Conservation (phyloP, 2,888 invertebrate species). For the Orthonevra nobilis region DNA sequence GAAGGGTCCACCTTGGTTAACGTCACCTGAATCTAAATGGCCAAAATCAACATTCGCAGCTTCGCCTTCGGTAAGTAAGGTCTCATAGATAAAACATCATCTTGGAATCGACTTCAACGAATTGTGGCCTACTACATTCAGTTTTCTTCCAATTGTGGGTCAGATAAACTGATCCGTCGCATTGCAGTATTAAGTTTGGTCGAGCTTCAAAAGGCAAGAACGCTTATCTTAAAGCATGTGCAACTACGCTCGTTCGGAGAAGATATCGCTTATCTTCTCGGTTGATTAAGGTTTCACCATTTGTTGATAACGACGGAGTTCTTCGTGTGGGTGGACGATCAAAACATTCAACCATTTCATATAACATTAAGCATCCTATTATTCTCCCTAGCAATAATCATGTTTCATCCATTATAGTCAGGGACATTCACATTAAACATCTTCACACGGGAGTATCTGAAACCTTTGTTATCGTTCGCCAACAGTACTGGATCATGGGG, state of each 20-base stretch:
- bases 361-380: too few relatives aligned
- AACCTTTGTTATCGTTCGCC: too few relatives aligned
- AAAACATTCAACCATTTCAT: too few relatives aligned
- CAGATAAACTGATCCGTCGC: too few relatives aligned
- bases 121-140: neutral
- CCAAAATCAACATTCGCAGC: neutral
- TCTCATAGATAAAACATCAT: neutral
- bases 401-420: neutral
- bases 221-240: too few relatives aligned
- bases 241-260: neutral
- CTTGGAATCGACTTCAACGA: conserved; percentile 2
- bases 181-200: too few relatives aligned
- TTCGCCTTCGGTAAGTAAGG: neutral
- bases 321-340: neutral
- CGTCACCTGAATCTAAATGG: neutral
- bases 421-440: conserved; percentile 16
- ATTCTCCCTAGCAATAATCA: too few relatives aligned
- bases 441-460: conserved; percentile 28
- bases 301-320: conserved; percentile 8
- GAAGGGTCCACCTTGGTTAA: neutral
- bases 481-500: conserved; percentile 52
- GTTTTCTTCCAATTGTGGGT: too few relatives aligned
- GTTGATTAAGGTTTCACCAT: conserved; percentile 8
- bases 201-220: too few relatives aligned
- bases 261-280: neutral